These are phyloP conservation scores for Melieria crassipennis DNA, from an alignment of 2,888 invertebrate species.

Conservation along the genomic window DNA sequence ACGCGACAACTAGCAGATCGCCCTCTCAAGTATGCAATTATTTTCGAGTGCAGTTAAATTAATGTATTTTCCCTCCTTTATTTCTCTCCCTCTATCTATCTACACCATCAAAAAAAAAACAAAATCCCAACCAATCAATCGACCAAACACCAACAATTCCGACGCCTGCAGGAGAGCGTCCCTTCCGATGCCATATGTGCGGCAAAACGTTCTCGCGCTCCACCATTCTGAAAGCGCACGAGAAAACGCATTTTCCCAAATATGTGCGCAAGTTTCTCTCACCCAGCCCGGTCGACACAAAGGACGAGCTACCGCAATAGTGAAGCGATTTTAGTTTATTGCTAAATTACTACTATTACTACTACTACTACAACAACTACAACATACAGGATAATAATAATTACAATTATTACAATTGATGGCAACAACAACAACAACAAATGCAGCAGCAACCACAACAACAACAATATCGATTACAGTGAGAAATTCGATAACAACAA, in stretches of 20 bases:
- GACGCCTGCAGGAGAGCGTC: constrained; percentile 74
- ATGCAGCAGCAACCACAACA: constrained; percentile 45
- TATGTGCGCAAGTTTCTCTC: constrained; percentile 90
- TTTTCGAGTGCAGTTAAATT: no score
- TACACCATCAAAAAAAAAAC: no score
- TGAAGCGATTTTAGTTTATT: constrained; percentile 67
- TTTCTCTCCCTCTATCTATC: no score
- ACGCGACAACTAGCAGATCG: no score
- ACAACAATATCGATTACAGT: constrained; percentile 37
- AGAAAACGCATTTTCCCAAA: constrained; percentile 92
- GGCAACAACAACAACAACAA: constrained; percentile 45
- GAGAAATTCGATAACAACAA: constrained; percentile 26
- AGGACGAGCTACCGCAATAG: constrained; percentile 83
- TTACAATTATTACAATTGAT: constrained; percentile 38
- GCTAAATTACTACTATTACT: constrained; percentile 66
- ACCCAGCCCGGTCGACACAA: constrained; percentile 85
- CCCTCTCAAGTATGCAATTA: no score
- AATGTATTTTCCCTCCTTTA: no score
- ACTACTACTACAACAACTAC: constrained; percentile 62
- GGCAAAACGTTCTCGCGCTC: constrained; percentile 92
- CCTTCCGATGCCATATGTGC: constrained; percentile 88
- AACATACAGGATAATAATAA: constrained; percentile 52
- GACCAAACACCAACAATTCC: neutral
- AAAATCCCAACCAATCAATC: neutral
- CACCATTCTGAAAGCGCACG: constrained; percentile 90